Percentiles rank a stretch among this genome's conserved stretches.
These are phyloP conservation scores for Aphidius ervi DNA, from an alignment of 1,140 invertebrate genomes.

Conservation along the genomic window DNA sequence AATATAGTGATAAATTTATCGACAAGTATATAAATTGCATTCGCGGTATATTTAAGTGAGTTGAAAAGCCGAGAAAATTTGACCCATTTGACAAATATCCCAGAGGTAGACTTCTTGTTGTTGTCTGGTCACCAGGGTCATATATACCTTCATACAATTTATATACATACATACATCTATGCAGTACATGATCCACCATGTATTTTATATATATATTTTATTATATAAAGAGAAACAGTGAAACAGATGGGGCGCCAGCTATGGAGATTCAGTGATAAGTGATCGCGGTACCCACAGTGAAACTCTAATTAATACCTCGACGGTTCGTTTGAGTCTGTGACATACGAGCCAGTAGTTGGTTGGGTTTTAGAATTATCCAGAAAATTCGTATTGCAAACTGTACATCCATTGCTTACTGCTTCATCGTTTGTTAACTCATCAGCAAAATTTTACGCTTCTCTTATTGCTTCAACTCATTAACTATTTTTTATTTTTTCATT, in stretches of 20 bases:
- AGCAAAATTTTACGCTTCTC: background rate
- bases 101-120: slow-evolving; percentile 8
- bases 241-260: background rate
- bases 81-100: slow-evolving; percentile 10
- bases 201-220: too few species aligned
- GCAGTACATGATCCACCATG: too few species aligned
- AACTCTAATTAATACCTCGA: slow-evolving; percentile 54
- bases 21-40: too few species aligned
- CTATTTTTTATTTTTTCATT: slow-evolving; percentile 2
- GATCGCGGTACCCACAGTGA: slow-evolving; percentile 47
- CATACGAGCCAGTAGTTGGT: slow-evolving; percentile 46
- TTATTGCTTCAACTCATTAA: background rate
- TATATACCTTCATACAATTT: background rate
- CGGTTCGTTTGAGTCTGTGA: slow-evolving; percentile 51
- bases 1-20: too few species aligned
- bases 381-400: slow-evolving; percentile 30
- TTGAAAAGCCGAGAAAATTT: slow-evolving; percentile 6
- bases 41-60: slow-evolving; percentile 4
- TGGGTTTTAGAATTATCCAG: slow-evolving; percentile 40
- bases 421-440: slow-evolving; percentile 12
- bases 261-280: slow-evolving; percentile 47
- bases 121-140: slow-evolving; percentile 2
- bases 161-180: too few species aligned
- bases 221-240: too few species aligned
- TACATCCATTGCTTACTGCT: slow-evolving; percentile 34